These are phyloP conservation scores for Galemys pyrenaicus DNA, from an alignment of 2,113 vertebrate genomes.

Conservation along the genomic window DNA sequence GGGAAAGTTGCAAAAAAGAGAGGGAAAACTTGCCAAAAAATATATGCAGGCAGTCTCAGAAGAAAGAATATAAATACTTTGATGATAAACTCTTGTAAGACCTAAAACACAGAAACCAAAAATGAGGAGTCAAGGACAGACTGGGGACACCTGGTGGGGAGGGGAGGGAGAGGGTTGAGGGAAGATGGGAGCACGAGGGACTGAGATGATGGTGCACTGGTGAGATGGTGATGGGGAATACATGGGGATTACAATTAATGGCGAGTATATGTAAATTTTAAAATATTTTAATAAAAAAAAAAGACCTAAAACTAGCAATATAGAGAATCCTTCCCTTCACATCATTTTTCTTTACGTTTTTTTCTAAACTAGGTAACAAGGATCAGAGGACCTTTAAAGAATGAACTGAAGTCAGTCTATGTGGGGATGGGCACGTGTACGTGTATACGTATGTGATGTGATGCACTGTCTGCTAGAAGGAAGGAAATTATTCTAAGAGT, in stretches of 20 bases:
- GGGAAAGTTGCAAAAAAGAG: slow-evolving; percentile 11
- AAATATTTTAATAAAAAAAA: too few relatives aligned
- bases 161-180: too few relatives aligned
- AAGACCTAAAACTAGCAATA: background rate
- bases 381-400: background rate
- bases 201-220: too few relatives aligned
- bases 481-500: background rate
- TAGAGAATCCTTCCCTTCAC: background rate
- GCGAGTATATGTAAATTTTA: too few relatives aligned
- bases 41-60: background rate
- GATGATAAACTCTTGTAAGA: background rate
- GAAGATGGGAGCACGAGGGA: too few relatives aligned
- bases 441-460: too few relatives aligned
- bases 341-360: background rate
- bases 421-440: fast-evolving
- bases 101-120: too few relatives aligned
- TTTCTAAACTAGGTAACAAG: slow-evolving; percentile 14
- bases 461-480: background rate
- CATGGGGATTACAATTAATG: too few relatives aligned
- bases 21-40: slow-evolving; percentile 6
- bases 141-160: too few relatives aligned
- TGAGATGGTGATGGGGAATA: too few relatives aligned
- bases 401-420: background rate
- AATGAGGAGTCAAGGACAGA: too few relatives aligned
- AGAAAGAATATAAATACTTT: background rate